Evolutionary conservation across 2,113 vertebrate species (phyloP), one percentile per base, ranked within the genome.

Genomic region (Paralichthys olivaceus): DNA sequence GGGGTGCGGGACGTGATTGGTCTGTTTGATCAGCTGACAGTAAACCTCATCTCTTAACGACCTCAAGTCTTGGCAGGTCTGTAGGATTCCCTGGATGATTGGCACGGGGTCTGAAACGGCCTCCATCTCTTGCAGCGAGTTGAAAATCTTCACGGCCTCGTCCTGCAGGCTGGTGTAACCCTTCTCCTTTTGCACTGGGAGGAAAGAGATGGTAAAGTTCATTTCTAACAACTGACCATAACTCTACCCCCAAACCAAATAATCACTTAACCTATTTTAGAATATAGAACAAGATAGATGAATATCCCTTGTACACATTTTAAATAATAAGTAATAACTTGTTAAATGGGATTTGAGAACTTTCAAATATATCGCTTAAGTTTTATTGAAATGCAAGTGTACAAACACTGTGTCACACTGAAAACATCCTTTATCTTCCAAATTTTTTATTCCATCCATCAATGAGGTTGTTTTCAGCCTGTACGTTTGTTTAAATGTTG

Each of bases 1-100:
- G 79, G 96, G 96, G 75, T 97, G 96, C 0, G 96, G 95, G 75
- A 96, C 96, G 57, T 97, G 96, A 87, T 96, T 98, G 74, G 96
- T 97, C 87, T 98, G 97, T 81, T 98, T 98, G 93, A 98, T 96
- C 81, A 98, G 94, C 93, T 98, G 97, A 81, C 97, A 98, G 87
- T 98, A 98, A 23, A 98, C 96, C 85, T 98, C 97, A 22, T 98
- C 96, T 43, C 96, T 91, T 23, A 98, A 92, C 0, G 96, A 79
- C 81, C 92, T 94, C 86, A 98, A 88, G 90, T 97, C 96, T 19
- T 98, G 97, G 91, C 97, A 98, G 76, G 96, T 98, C 91, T 98
- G 97, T 72, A 98, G 93, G 87, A 97, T 96, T 82, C 96, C 96
- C 87, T 98, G 97, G 90, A 97, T 96, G 83, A 97, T 97, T 64